These are phyloP conservation scores for Eupithecia pulchellata DNA, from an alignment of 2,888 invertebrate species.

Conservation along the genomic window DNA sequence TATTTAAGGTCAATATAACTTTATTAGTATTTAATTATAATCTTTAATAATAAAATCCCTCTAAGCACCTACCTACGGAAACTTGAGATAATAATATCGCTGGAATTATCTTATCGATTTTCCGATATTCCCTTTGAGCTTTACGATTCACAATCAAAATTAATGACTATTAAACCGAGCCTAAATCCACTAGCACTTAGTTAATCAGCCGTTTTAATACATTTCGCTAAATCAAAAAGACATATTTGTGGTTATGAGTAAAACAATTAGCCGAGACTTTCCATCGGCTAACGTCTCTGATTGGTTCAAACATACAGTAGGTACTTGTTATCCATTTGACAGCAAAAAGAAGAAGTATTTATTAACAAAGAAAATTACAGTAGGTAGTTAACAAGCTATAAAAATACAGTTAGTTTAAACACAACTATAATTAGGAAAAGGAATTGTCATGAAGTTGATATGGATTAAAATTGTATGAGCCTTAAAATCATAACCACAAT, in stretches of 20 bases:
- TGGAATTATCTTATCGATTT: conserved; percentile 12
- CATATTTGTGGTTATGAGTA: conserved; percentile 11
- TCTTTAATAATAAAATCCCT: not conserved
- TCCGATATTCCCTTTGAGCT: conserved; percentile 7
- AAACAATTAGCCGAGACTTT: not conserved
- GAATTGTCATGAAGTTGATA: too few species aligned
- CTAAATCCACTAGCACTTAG: conserved; percentile 30
- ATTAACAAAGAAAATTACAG: too few species aligned
- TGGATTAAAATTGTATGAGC: not conserved
- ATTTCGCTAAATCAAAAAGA: conserved; percentile 33
- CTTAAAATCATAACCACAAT: not conserved
- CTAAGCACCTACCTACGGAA: not conserved
- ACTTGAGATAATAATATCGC: not conserved
- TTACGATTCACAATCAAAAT: conserved; percentile 22
- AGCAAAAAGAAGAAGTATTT: not conserved
- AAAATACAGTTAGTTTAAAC: too few species aligned
- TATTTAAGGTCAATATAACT: too few species aligned
- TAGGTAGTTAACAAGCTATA: too few species aligned
- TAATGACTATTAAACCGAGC: conserved; percentile 20
- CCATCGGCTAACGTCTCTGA: not conserved
- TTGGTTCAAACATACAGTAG: not conserved
- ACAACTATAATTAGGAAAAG: too few species aligned
- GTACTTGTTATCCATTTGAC: not conserved
- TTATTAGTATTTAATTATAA: not conserved
- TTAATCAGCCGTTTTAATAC: conserved; percentile 30